Evolutionary conservation across 2,888 invertebrate genomes (phyloP).

Genomic region (Heliconius cydno): DNA sequence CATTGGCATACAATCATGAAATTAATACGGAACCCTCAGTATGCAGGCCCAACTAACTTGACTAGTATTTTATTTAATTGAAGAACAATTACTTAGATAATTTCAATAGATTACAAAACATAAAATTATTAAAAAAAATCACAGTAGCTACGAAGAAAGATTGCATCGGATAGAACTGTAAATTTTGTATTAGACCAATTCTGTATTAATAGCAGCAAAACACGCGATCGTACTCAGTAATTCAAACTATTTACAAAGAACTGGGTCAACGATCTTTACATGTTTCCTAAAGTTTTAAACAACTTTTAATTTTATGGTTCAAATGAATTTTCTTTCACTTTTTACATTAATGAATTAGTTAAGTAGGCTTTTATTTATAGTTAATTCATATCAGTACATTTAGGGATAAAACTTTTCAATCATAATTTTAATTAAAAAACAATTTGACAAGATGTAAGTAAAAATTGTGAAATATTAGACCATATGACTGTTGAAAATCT

Average conservation of each 20-base stretch:
- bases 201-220: slow-evolving; percentile 37
- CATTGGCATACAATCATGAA: no score
- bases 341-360: slow-evolving; percentile 6
- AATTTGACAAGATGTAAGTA: not conserved
- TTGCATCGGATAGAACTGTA: slow-evolving; percentile 42
- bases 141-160: slow-evolving; percentile 30
- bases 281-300: slow-evolving; percentile 24
- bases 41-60: no score
- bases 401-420: not conserved
- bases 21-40: no score
- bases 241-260: slow-evolving; percentile 43
- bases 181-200: slow-evolving; percentile 42
- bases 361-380: not conserved
- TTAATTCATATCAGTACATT: not conserved
- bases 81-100: not conserved
- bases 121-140: slow-evolving; percentile 29
- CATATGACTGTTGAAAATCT: no score
- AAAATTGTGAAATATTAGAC: no score
- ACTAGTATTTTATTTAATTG: not conserved
- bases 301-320: slow-evolving; percentile 9
- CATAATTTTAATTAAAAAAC: not conserved
- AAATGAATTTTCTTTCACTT: slow-evolving; percentile 10
- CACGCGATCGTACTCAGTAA: slow-evolving; percentile 44
- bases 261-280: slow-evolving; percentile 45
- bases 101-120: not conserved